A percentile compares a stretch with the other conserved stretches of the same genome.
These are phyloP conservation scores for Xenopus tropicalis DNA, from an alignment of 2,113 vertebrate species.

Conservation along the genomic window DNA sequence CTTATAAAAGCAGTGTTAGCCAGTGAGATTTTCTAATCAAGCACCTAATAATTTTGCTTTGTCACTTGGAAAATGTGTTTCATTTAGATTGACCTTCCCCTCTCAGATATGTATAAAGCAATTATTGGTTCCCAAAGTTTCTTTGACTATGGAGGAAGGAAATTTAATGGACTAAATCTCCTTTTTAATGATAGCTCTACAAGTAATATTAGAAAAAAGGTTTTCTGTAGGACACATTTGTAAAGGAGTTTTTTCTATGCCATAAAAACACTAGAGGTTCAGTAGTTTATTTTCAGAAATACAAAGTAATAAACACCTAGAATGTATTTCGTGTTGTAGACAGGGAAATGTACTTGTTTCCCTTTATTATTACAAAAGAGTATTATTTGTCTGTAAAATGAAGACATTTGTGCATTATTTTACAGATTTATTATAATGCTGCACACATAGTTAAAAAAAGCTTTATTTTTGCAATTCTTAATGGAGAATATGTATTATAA, in stretches of 20 bases:
- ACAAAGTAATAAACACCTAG: conserved; percentile 1
- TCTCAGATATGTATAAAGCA: conserved; percentile 55
- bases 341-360: too few species aligned
- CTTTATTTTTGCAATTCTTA: too few species aligned
- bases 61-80: conserved; percentile 58
- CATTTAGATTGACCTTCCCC: conserved; percentile 59
- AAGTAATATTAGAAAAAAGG: conserved; percentile 3
- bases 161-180: conserved; percentile 50
- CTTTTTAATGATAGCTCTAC: neutral
- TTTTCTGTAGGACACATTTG: neutral
- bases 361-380: too few species aligned
- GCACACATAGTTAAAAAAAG: too few species aligned
- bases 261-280: neutral
- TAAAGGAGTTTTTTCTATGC: neutral
- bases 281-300: conserved; percentile 4
- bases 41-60: conserved; percentile 63
- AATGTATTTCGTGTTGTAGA: neutral
- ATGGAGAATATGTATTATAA: too few species aligned
- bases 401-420: neutral
- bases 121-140: conserved; percentile 60
- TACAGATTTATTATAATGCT: neutral
- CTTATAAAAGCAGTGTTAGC: conserved; percentile 53
- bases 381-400: neutral
- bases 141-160: conserved; percentile 50
- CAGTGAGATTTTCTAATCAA: conserved; percentile 61